These are phyloP conservation scores for Meiosimyza decipiens DNA, from an alignment of 2,888 invertebrate genomes.

Conservation along the genomic window DNA sequence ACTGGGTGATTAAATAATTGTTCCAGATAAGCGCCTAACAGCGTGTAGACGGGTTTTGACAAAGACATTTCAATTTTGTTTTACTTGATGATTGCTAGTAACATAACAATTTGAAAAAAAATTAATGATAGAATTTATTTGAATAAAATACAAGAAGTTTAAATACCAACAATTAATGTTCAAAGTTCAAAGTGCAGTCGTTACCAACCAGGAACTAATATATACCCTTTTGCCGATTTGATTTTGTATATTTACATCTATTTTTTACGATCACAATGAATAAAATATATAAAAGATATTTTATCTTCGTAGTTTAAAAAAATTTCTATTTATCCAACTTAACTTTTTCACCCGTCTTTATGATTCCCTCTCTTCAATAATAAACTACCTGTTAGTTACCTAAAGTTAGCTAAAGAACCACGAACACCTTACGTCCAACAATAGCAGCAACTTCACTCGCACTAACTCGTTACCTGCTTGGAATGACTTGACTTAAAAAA, in stretches of 20 bases:
- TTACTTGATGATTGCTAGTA: not conserved
- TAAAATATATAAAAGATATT: no score
- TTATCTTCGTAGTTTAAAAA: no score
- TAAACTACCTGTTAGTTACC: no score
- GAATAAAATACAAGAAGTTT: not conserved
- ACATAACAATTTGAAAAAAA: not conserved
- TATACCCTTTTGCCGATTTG: not conserved
- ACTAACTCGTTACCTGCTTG: no score
- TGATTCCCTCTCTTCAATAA: no score
- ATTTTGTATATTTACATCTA: not conserved
- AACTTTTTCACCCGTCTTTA: no score
- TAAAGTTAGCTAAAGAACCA: no score
- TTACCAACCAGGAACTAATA: not conserved
- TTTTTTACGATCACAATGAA: not conserved
- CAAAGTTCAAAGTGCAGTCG: slow-evolving; percentile 58
- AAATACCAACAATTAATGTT: slow-evolving; percentile 7
- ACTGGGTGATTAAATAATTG: slow-evolving; percentile 81
- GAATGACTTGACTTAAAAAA: no score
- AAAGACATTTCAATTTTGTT: slow-evolving; percentile 57
- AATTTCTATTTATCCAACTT: no score
- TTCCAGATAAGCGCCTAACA: slow-evolving; percentile 78
- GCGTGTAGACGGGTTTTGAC: slow-evolving; percentile 75
- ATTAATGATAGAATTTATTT: not conserved
- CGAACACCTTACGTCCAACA: no score
- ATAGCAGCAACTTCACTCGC: no score